A percentile compares a stretch with the other conserved stretches of the same genome.
These are phyloP conservation scores for Mesembrinibis cayennensis DNA, from an alignment of 2,113 vertebrate genomes.

Conservation along the genomic window DNA sequence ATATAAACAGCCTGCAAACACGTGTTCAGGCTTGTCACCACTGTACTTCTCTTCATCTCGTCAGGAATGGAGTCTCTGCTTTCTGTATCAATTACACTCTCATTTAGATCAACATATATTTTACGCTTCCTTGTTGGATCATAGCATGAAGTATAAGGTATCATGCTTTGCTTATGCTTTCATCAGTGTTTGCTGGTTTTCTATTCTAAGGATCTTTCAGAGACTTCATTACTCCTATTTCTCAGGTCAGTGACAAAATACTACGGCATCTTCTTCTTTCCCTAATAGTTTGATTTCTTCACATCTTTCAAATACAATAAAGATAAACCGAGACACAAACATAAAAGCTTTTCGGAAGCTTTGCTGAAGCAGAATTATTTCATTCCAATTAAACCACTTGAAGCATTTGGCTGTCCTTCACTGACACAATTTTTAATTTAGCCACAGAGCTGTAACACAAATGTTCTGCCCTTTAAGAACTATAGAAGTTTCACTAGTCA, in stretches of 20 bases:
- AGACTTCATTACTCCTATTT: background rate
- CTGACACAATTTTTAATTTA: slow-evolving; percentile 22
- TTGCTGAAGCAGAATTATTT: background rate
- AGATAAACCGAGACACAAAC: background rate
- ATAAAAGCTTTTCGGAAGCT: background rate
- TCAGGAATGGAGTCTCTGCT: background rate
- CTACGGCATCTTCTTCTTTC: background rate
- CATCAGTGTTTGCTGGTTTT: background rate
- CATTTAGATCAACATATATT: background rate
- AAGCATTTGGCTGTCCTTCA: slow-evolving; percentile 5
- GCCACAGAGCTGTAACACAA: background rate
- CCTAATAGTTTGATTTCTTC: background rate
- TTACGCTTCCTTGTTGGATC: background rate
- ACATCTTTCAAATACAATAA: background rate
- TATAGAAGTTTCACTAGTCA: background rate
- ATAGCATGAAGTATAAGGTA: background rate
- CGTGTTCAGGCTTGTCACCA: background rate
- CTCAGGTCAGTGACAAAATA: background rate
- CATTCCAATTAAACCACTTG: background rate
- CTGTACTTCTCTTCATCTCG: background rate
- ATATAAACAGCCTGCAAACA: background rate
- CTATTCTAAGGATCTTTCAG: background rate
- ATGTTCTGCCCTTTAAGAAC: background rate
- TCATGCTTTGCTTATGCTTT: background rate
- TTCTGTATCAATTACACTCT: background rate